phyloP scores from a whole-genome alignment of 2,113 vertebrate genomes.

The Poeciliopsis retropinna region DNA sequence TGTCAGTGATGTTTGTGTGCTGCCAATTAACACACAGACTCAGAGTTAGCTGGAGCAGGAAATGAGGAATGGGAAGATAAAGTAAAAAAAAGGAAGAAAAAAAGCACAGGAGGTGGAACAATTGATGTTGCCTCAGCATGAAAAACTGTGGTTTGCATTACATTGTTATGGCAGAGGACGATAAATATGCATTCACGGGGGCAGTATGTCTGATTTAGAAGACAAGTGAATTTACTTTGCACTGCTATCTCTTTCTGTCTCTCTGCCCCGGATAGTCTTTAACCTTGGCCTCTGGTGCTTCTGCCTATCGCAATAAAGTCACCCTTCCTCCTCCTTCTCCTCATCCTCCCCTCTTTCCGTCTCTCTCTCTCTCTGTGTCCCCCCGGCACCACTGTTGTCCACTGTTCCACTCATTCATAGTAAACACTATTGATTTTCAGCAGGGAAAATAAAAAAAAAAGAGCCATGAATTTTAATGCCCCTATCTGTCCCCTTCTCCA shows the following conservation, averaged over 20 bases:
- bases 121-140: constrained; percentile 19
- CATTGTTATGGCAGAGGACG: constrained; percentile 31
- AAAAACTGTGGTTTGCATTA: constrained; percentile 40
- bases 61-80: constrained; percentile 35
- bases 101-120: constrained; percentile 23
- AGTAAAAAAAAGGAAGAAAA: not conserved
- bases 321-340: constrained; percentile 51
- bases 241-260: constrained; percentile 62
- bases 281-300: constrained; percentile 84
- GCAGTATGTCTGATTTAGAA: constrained; percentile 66
- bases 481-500: constrained; percentile 83
- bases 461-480: constrained; percentile 86
- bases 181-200: constrained; percentile 65
- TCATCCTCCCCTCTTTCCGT: constrained; percentile 17
- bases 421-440: constrained; percentile 89
- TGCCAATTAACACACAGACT: constrained; percentile 64
- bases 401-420: constrained; percentile 85
- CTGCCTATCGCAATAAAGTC: constrained; percentile 81
- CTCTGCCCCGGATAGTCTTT: constrained; percentile 77
- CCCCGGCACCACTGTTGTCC: constrained; percentile 80
- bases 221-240: constrained; percentile 72
- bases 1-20: constrained; percentile 37
- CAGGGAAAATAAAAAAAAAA: constrained; percentile 79
- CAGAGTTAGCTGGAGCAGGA: constrained; percentile 26
- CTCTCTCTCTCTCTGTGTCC: constrained; percentile 58